phyloP scores from a whole-genome alignment of 2,888 invertebrate species.

The Girardia tigrina region DNA sequence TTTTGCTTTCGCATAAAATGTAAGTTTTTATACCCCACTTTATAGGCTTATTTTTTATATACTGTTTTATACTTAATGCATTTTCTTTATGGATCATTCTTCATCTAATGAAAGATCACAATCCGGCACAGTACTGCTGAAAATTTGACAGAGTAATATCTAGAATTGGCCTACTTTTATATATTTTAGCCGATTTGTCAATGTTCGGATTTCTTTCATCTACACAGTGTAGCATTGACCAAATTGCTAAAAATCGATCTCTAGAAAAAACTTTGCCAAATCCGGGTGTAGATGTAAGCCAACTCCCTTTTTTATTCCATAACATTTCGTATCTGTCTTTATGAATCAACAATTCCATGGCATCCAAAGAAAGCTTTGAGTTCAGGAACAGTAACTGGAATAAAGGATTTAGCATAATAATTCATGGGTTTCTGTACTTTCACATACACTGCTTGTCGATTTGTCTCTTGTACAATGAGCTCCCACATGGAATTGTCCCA shows the following conservation, averaged over 20 bases:
- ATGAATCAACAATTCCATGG: conserved; percentile 36
- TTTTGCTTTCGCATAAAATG: conserved; percentile 34
- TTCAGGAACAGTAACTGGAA: conserved; percentile 35
- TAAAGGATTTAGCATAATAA: conserved; percentile 24
- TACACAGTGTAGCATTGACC: conserved; percentile 37
- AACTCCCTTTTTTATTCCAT: conserved; percentile 32
- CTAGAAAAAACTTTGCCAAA: conserved; percentile 34
- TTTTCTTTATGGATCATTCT: conserved; percentile 30
- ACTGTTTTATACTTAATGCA: neutral
- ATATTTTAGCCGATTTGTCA: conserved; percentile 37
- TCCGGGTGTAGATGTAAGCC: conserved; percentile 36
- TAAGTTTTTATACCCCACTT: conserved; percentile 37
- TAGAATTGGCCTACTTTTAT: conserved; percentile 37
- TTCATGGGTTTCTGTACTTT: neutral
- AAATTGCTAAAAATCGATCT: conserved; percentile 37
- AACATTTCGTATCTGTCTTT: conserved; percentile 36
- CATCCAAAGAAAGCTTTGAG: conserved; percentile 38
- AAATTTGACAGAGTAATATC: too few species aligned
- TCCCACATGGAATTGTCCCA: neutral
- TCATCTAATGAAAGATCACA: conserved; percentile 37
- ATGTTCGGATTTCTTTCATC: conserved; percentile 37
- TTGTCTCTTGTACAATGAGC: conserved; percentile 16
- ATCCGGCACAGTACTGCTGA: conserved; percentile 30
- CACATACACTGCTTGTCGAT: conserved; percentile 24
- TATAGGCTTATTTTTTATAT: conserved; percentile 36